Conservation (phyloP, 1,140 invertebrate species). For the Lerema accius region DNA sequence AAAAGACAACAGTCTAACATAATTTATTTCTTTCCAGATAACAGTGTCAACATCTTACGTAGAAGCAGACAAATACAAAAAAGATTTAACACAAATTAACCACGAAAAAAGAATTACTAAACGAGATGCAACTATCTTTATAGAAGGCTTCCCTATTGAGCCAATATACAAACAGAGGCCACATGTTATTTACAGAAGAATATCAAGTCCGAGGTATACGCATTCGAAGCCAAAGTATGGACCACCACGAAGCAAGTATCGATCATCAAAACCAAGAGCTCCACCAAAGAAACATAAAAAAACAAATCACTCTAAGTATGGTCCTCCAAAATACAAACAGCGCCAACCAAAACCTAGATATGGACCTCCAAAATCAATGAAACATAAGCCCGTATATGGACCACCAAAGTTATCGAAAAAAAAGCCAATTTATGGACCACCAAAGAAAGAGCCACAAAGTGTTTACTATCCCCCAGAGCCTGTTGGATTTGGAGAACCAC, state of each 20-base stretch:
- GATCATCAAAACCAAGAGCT: slow-evolving; percentile 44
- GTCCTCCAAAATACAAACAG: slow-evolving; percentile 43
- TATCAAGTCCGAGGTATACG: slow-evolving; percentile 54
- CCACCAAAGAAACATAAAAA: slow-evolving; percentile 46
- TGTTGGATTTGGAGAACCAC: slow-evolving; percentile 64
- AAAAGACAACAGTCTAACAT: too few species aligned
- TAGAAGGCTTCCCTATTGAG: slow-evolving; percentile 55
- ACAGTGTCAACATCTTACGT: slow-evolving; percentile 51
- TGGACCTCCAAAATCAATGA: slow-evolving; percentile 42
- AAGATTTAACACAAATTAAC: slow-evolving; percentile 41
- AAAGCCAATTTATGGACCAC: slow-evolving; percentile 46
- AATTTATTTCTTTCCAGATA: slow-evolving; percentile 62
- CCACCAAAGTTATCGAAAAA: slow-evolving; percentile 44
- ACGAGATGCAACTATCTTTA: slow-evolving; percentile 57
- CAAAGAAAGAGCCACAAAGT: slow-evolving; percentile 45
- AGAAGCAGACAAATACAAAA: slow-evolving; percentile 35
- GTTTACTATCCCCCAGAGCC: slow-evolving; percentile 46
- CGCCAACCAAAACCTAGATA: slow-evolving; percentile 51
- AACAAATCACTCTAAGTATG: slow-evolving; percentile 43
- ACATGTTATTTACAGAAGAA: slow-evolving; percentile 60
- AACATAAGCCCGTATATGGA: slow-evolving; percentile 45
- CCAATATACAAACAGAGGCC: slow-evolving; percentile 52
- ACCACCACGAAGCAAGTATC: slow-evolving; percentile 40
- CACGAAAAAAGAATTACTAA: slow-evolving; percentile 47
- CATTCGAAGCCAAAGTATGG: slow-evolving; percentile 52